Base-by-base conservation (phyloP, 2,797 vertebrate species). In the Silurus lanzhouensis region DNA sequence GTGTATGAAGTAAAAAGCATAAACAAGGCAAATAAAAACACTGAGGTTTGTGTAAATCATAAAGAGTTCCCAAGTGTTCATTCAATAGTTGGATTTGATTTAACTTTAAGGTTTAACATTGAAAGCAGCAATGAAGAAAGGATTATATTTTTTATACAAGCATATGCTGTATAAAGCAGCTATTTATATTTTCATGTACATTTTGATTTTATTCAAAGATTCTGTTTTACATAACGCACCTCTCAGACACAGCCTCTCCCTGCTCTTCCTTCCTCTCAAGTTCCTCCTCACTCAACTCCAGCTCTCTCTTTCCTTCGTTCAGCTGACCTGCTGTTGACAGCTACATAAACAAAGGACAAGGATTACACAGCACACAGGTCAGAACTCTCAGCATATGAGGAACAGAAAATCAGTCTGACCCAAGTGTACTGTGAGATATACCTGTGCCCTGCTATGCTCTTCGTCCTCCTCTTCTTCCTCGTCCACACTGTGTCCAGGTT, bases 221-320 rank as follows among this genome's bases (percentile, higher is more conserved):
- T 22, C 9, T 4, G 19, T 2, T 44, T 44, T 70, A 7, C 48
- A 70, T 68, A 44, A 79, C 44, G 31, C 38, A 98, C 98, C 97
- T 97, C 90, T 99, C 97, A 2, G 96, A 97, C 8, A 92, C 76
- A 0, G 91, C 96, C 93, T 98, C 96, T 0, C 94, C 93, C 14
- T 95, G 96, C 90, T 97, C 96, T 46, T 97, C 96, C 90, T 95
- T 97, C 89, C 93, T 96, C 87, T 96, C 95, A 87, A 96, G 91
- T 90, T 95, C 95, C 85, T 96, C 93, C 82, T 90, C 84, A 20
- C 87, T 89, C 85, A 96, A 94, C 87, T 96, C 95, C 89, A 96
- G 88, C 91, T 94, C 95, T 38, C 92, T 95, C 91, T 96, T 96
- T 71, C 94, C 95, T 6, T 96, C 96, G 91, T 96, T 95, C 91